Evolutionary conservation across 2,113 vertebrate species (phyloP).

Genomic region (Scomber colias): DNA sequence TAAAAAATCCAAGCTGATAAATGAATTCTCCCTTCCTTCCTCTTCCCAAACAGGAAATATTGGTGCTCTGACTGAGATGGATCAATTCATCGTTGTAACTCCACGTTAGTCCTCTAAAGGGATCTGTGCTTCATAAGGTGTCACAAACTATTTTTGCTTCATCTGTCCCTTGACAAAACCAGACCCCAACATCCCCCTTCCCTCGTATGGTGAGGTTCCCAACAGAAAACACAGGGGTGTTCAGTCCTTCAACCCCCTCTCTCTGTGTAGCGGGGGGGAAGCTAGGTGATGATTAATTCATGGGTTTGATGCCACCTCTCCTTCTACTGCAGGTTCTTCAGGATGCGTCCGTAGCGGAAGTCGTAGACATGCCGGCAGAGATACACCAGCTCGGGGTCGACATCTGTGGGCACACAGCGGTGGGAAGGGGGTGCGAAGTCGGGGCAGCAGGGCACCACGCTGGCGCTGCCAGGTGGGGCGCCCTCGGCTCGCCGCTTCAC

Average conservation of each 20-base stretch:
- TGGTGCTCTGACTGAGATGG: constrained; percentile 47
- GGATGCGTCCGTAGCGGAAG: constrained; percentile 96
- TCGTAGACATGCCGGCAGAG: constrained; percentile 99
- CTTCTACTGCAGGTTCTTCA: constrained; percentile 97
- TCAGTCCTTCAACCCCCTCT: constrained; percentile 36
- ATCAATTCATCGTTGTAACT: constrained; percentile 26
- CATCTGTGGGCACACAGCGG: constrained; percentile 94
- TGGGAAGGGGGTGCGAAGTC: constrained; percentile 94
- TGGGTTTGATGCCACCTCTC: neutral
- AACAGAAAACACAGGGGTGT: constrained; percentile 31
- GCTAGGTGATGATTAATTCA: constrained; percentile 33
- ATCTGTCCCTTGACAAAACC: constrained; percentile 3
- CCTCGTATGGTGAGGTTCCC: constrained; percentile 21
- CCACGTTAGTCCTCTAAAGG: constrained; percentile 65
- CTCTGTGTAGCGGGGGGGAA: constrained; percentile 7
- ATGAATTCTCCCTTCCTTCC: constrained; percentile 22
- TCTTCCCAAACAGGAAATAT: constrained; percentile 26
- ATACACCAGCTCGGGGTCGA: constrained; percentile 97
- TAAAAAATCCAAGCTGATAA: constrained; percentile 29
- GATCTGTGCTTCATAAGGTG: constrained; percentile 74
- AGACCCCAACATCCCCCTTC: neutral
- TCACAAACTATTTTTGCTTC: constrained; percentile 33
- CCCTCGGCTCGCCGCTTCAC: constrained; percentile 95
- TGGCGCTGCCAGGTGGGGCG: constrained; percentile 86
- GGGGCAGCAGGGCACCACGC: constrained; percentile 91